A percentile compares a stretch with the other conserved stretches of the same genome.
Conservation (phyloP, 37 sponge, comb jelly and placozoan genomes). For the Eunapius fragilis region DNA sequence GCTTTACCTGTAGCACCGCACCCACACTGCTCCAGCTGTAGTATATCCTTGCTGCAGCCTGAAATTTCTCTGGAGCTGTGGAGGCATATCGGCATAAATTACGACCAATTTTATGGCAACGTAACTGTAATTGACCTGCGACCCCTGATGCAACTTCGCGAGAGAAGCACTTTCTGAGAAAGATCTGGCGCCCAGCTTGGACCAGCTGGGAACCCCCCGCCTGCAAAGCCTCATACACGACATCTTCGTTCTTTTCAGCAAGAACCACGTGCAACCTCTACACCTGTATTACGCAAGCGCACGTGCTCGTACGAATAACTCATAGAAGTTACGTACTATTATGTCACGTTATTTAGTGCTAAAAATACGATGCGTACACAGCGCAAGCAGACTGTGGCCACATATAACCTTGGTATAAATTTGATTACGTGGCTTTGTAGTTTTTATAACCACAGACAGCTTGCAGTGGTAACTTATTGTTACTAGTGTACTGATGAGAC, state of each 20-base stretch:
- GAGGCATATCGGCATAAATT: neutral
- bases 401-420: too few species aligned
- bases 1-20: neutral
- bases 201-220: neutral
- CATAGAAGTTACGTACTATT: too few species aligned
- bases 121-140: neutral
- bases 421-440: too few species aligned
- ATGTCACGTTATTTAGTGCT: too few species aligned
- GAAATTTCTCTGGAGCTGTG: neutral
- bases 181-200: neutral
- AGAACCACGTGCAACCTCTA: neutral
- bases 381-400: too few species aligned
- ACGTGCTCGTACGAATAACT: neutral
- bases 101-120: neutral
- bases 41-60: neutral
- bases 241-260: neutral
- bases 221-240: neutral
- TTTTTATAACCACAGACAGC: too few species aligned
- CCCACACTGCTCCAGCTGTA: neutral
- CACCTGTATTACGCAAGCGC: neutral
- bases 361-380: too few species aligned
- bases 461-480: too few species aligned
- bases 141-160: neutral
- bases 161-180: neutral
- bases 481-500: too few species aligned